Base-by-base conservation (phyloP, 1,140 invertebrate species). In the Apis mellifera region DNA sequence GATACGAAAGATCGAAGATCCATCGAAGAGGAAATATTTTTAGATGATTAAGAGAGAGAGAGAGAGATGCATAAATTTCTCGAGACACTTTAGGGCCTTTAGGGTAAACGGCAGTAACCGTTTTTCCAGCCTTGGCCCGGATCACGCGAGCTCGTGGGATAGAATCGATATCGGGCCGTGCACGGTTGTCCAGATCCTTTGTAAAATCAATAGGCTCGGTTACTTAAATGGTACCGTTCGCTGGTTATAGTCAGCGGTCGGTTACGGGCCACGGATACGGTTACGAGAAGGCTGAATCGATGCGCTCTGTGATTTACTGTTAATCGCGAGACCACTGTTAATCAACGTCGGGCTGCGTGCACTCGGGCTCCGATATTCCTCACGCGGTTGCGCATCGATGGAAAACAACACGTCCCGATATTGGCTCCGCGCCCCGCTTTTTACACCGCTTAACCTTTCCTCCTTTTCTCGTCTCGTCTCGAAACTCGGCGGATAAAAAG, bases 271-370 rank as follows among this genome's bases (percentile, higher is more conserved):
- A 73, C 84, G 76, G 70, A 64, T 84, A 73, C 73, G 83, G 70
- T 64, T 48, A 64, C 69, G 60, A 48, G 71, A 59, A 70, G 75
- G 71, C 42, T 82, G 72, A 83, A 87, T 83, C 71, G 64, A 23
- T 66, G 83, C 71, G 57, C 78, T 60, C 65, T 54, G 85, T 77
- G 86, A 88, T 87, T 88, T 88, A 87, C 84, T 72, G 86, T 84
- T 72, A 83, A 88, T 87, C 85, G 86, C 69, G 82, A 72, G 74
- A 66, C 69, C 76, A 72, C 75, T 82, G 74, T 82, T 77, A 77
- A 82, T 77, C 81, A 82, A 82, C 81, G 81, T 77, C 81, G 75
- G 50, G 55, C 59, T 55, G 74, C 83, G 74, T 73, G 62, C 54
- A 75, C 74, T 54, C 54, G 50, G 71, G 15, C 69, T 64, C 78